Conservation (phyloP, 2,113 vertebrate species). For the Brachirus orientalis region DNA sequence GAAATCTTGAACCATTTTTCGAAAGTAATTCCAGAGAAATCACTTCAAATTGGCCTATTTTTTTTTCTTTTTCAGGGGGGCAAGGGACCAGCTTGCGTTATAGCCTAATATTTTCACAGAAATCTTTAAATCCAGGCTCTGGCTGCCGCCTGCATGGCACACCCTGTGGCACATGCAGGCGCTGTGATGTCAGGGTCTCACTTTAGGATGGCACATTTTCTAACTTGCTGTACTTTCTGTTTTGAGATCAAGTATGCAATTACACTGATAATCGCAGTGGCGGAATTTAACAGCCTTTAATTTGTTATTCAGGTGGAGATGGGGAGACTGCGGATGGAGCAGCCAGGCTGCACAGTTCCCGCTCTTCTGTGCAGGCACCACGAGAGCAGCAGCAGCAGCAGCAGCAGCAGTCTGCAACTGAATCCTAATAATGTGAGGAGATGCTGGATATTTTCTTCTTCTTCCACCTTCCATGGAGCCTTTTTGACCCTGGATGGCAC, state of each 20-base stretch:
- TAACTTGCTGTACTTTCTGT: slow-evolving; percentile 70
- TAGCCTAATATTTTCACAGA: slow-evolving; percentile 82
- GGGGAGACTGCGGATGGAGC: slow-evolving; percentile 60
- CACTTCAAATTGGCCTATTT: slow-evolving; percentile 85
- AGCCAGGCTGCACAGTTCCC: slow-evolving; percentile 44
- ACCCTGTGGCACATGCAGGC: slow-evolving; percentile 53
- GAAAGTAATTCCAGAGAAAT: slow-evolving; percentile 85
- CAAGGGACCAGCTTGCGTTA: slow-evolving; percentile 77
- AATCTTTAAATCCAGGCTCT: slow-evolving; percentile 77
- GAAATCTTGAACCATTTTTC: slow-evolving; percentile 82
- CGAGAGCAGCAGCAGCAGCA: slow-evolving; percentile 36
- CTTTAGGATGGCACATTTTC: slow-evolving; percentile 70
- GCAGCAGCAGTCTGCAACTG: slow-evolving; percentile 56
- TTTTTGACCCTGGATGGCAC: slow-evolving; percentile 43
- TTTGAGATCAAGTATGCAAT: slow-evolving; percentile 71
- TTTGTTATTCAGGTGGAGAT: slow-evolving; percentile 77
- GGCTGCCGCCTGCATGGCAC: slow-evolving; percentile 62
- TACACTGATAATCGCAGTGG: slow-evolving; percentile 76
- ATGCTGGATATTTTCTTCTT: slow-evolving; percentile 44
- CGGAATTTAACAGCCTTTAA: slow-evolving; percentile 76
- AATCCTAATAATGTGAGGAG: slow-evolving; percentile 58
- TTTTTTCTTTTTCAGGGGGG: slow-evolving; percentile 61
- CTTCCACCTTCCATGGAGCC: slow-evolving; percentile 39
- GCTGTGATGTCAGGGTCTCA: slow-evolving; percentile 68
- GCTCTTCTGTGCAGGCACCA: slow-evolving; percentile 60